These are phyloP conservation scores for Pungitius pungitius DNA, from an alignment of 2,113 vertebrate species.

Conservation along the genomic window DNA sequence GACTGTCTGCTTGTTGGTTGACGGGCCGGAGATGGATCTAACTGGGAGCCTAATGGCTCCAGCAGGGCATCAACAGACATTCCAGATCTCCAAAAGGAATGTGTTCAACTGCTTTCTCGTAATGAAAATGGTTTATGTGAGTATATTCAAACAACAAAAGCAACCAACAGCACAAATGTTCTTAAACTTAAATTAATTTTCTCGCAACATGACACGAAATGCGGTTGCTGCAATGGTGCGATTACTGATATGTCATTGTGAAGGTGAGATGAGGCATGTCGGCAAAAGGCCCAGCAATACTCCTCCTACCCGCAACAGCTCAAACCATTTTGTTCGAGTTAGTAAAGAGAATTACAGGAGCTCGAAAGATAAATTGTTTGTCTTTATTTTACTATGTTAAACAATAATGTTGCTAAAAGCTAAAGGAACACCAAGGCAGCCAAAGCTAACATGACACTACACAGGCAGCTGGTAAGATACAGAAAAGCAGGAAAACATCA, in stretches of 20 bases:
- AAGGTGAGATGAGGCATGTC: background rate
- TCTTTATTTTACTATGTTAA: background rate
- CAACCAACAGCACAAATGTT: slow-evolving; percentile 6
- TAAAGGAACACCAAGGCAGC: background rate
- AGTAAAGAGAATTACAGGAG: background rate
- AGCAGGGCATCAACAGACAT: slow-evolving; percentile 32
- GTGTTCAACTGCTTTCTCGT: slow-evolving; percentile 52
- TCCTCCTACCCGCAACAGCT: background rate
- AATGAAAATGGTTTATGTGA: slow-evolving; percentile 58
- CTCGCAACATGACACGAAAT: background rate
- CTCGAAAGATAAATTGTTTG: background rate
- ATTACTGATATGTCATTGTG: background rate
- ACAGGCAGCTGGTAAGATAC: no score
- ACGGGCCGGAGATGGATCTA: slow-evolving; percentile 60
- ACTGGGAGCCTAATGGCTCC: slow-evolving; percentile 70
- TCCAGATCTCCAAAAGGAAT: slow-evolving; percentile 37
- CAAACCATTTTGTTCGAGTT: background rate
- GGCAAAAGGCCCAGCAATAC: background rate
- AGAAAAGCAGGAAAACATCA: no score
- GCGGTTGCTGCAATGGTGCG: background rate
- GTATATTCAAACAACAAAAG: slow-evolving; percentile 49
- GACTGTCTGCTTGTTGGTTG: slow-evolving; percentile 50
- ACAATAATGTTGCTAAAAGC: background rate
- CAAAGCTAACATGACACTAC: background rate
- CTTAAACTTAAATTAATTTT: slow-evolving; percentile 9